Evolutionary conservation across 92 coral and sea anemone species (phyloP), one percentile per base, ranked within the genome.

Genomic region (Heteractis magnifica): DNA sequence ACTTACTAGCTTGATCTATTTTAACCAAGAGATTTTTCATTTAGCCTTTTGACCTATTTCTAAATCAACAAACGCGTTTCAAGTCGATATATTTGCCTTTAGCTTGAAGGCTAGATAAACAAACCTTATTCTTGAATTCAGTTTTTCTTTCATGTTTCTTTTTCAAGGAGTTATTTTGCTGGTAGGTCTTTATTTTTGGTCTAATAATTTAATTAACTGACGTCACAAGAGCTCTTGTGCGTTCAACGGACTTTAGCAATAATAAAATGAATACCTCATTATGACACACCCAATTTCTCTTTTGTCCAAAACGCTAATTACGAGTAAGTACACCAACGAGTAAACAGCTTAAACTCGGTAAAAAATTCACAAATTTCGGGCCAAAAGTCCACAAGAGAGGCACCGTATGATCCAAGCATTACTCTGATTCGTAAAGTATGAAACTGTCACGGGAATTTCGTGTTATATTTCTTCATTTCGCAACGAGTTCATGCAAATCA

Each of bases 231-330:
- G 49, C 19, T 51, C 56, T 79, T 79, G 56, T 49, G 51, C 71
- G 83, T 79, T 79, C 49, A 65, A 19, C 59, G 59, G 86, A 72
- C 53, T 14, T 51, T n/a, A 76, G 86, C 72, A 80, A 44, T 72
- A 71, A 85, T 65, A 77, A 81, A 71, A 78, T 86, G 92, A 89
- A 89, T 89, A 88, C 83, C 87, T 65, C 85, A 41, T 81, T 50
- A 76, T 12, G 87, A 80, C 92, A 85, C 92, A 86, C 92, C 92
- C 92, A 73, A 82, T 78, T 56, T 51, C 55, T 55, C 86, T 82
- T 82, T 89, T 86, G 89, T 89, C 52, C 71, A 49, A 49, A 6
- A 23, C 56, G 79, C 83, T 85, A 85, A 85, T 85, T 78, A 82
- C 83, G 49, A 44, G 20, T 84, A 59, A 76, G 70, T 50, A 16